Percentiles rank a stretch among this genome's conserved stretches.
Evolutionary conservation across 2,888 invertebrate genomes (phyloP).

Genomic region (Eumerus sabulonum): DNA sequence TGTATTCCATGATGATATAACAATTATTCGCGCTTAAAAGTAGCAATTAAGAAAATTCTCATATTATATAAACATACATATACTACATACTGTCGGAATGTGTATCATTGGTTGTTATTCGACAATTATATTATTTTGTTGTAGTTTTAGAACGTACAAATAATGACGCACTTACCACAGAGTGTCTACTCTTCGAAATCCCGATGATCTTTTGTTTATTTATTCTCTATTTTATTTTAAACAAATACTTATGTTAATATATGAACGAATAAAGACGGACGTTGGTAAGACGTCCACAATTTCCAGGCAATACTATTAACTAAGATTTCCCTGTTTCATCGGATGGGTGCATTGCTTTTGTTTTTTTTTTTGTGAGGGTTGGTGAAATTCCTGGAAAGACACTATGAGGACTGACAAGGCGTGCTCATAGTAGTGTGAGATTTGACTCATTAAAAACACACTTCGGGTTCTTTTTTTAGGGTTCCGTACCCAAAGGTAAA

Average conservation of each 20-base stretch:
- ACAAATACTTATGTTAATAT: no score
- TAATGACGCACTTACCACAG: background rate
- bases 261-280: background rate
- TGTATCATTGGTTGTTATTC: constrained; percentile 59
- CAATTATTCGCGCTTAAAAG: constrained; percentile 34
- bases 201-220: background rate
- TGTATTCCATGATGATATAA: constrained; percentile 36
- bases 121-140: constrained; percentile 42
- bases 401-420: no score
- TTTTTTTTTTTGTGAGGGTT: no score
- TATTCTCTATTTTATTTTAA: background rate
- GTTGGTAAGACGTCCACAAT: no score
- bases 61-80: constrained; percentile 31
- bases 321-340: no score
- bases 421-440: no score
- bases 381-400: no score
- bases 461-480: no score
- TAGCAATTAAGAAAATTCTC: constrained; percentile 36
- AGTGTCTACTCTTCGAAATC: background rate
- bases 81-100: constrained; percentile 33
- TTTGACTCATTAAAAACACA: no score
- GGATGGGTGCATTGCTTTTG: no score
- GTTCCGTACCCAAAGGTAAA: no score
- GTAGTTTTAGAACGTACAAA: constrained; percentile 50
- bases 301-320: no score